These are phyloP conservation scores for Glareola pratincola DNA, from an alignment of 2,113 vertebrate genomes.

Conservation along the genomic window DNA sequence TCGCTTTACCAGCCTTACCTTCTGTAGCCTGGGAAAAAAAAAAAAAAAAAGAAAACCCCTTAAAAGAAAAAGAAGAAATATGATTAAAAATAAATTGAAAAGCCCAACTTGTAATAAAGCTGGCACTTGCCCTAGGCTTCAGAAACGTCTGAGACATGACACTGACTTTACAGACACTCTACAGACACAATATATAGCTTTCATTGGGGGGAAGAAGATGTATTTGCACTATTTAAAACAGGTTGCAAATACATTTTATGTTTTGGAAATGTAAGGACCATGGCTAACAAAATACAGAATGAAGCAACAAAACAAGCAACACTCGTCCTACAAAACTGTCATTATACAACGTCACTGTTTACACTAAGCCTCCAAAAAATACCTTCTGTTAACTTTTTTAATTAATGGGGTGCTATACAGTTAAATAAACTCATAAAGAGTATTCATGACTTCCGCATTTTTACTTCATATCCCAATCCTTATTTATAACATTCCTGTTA, in stretches of 20 bases:
- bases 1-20: neutral
- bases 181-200: neutral
- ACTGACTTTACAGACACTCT: neutral
- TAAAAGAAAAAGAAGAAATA: slow-evolving; percentile 68
- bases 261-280: neutral
- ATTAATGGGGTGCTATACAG: slow-evolving; percentile 49
- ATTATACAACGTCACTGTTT: slow-evolving; percentile 6
- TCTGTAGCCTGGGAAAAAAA: neutral
- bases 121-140: slow-evolving; percentile 83
- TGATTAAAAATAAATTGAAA: slow-evolving; percentile 75
- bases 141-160: slow-evolving; percentile 14
- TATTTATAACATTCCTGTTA: neutral
- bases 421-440: slow-evolving; percentile 36
- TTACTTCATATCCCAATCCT: neutral
- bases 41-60: neutral
- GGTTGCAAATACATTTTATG: neutral
- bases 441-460: neutral
- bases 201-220: neutral
- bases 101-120: slow-evolving; percentile 87
- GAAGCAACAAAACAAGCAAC: slow-evolving; percentile 51
- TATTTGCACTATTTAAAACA: slow-evolving; percentile 32
- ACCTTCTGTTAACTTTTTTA: slow-evolving; percentile 54
- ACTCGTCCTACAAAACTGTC: slow-evolving; percentile 31
- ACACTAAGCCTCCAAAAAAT: slow-evolving; percentile 16
- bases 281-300: slow-evolving; percentile 20